Base-by-base conservation (phyloP, 2,888 invertebrate species). In the Blomia tropicalis region DNA sequence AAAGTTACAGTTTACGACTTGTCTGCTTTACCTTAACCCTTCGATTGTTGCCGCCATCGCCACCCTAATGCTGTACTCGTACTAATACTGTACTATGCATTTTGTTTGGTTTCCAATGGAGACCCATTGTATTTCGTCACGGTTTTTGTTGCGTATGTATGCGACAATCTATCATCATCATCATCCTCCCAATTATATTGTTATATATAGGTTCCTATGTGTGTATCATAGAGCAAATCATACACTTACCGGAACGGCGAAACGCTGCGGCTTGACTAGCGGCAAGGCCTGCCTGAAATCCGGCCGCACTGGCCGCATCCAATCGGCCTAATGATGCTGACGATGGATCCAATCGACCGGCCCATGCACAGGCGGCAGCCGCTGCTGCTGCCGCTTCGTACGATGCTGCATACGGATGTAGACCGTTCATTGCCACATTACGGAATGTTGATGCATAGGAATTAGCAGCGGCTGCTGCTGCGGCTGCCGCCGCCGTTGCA, bases 291-390 rank as follows among this genome's bases (percentile, higher is more conserved):
- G 58, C 63, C 43, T 62, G 58, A 59, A 63, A 63, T 4, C 59
- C 58, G 7, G 62, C 62, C 54, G 32, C 54, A 17, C 47, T 54
- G 25, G 61, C 54, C 22, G 63, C 54, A 32, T 58, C 54, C 3
- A 56, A 27, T 19, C 54, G 54, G 22, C 36, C 56, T 11, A 32
- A 30, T 7, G 61, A 36, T 22, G 51, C 56, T 5, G 36, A 36
- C 25, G 31, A 31, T 5, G 54, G 56, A 30, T 54, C 62, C 2
- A 56, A 4, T n/a, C 62, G 17, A 23, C 58, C 58, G 11, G 62
- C 62, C 62, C 62, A 62, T 19, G 62, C 62, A 58, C 62, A 62
- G 54, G 56, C 62, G 17, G 62, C 61, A 4, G 61, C 61, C 2
- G 61, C 61, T 1, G 61, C 61, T 14, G 61, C 61, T 27, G 61